Evolutionary conservation across 2,888 invertebrate genomes (phyloP).

Genomic region (Pollenia angustigena): DNA sequence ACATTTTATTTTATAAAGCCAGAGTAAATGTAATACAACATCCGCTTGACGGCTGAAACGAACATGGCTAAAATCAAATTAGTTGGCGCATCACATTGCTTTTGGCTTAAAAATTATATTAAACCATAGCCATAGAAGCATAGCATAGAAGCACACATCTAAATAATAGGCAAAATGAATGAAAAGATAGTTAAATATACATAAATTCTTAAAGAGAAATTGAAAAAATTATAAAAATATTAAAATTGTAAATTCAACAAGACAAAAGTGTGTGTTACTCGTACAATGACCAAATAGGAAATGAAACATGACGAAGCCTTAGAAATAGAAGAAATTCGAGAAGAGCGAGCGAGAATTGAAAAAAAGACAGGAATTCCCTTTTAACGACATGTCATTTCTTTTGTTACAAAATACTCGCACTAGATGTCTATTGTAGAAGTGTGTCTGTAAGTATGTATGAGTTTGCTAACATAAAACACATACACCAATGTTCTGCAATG

Average conservation of each 20-base stretch:
- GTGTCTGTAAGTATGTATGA: too few species aligned
- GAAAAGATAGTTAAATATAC: not conserved
- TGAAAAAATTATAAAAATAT: not conserved
- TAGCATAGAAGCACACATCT: not conserved
- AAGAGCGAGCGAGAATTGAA: not conserved
- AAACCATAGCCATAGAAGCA: constrained; percentile 3
- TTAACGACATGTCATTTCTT: constrained; percentile 51
- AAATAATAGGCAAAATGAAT: not conserved
- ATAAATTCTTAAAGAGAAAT: constrained; percentile 17
- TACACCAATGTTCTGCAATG: not conserved
- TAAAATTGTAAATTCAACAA: constrained; percentile 12
- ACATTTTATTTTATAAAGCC: constrained; percentile 30
- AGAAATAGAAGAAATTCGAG: constrained; percentile 21
- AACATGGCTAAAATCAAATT: constrained; percentile 10
- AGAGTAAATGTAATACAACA: constrained; percentile 2
- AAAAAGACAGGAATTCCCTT: constrained; percentile 57
- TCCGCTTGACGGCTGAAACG: not conserved
- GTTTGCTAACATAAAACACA: not conserved
- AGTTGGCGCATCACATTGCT: constrained; percentile 27
- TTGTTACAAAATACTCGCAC: constrained; percentile 12
- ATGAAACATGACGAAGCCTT: constrained; percentile 26
- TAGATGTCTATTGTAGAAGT: not conserved
- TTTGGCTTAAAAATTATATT: constrained; percentile 2
- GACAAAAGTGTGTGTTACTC: not conserved
- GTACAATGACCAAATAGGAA: constrained; percentile 26